These are phyloP conservation scores for Pteromalus puparum DNA, from an alignment of 1,140 invertebrate species.

Conservation along the genomic window DNA sequence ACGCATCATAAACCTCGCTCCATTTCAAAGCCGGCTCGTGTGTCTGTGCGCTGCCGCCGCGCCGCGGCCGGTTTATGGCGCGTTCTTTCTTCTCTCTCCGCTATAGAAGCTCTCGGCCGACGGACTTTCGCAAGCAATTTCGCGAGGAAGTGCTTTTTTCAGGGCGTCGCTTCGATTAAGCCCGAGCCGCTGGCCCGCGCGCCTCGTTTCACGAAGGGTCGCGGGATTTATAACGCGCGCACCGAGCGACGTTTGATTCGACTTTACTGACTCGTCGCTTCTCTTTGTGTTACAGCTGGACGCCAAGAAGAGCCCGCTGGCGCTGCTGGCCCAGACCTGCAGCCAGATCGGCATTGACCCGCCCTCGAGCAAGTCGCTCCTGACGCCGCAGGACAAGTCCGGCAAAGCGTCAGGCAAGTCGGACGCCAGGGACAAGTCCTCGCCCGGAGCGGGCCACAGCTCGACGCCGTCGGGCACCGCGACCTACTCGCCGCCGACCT, in stretches of 20 bases:
- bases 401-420: slow-evolving; percentile 80
- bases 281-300: slow-evolving; percentile 87
- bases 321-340: slow-evolving; percentile 94
- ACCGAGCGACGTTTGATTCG: neutral
- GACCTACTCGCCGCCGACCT: slow-evolving; percentile 66
- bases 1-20: slow-evolving; percentile 61
- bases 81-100: slow-evolving; percentile 25
- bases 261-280: neutral
- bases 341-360: slow-evolving; percentile 95
- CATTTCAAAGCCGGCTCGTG: slow-evolving; percentile 54
- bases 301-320: slow-evolving; percentile 95
- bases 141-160: slow-evolving; percentile 33
- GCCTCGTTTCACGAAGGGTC: neutral
- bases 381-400: slow-evolving; percentile 78
- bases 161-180: slow-evolving; percentile 18
- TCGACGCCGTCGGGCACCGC: slow-evolving; percentile 62
- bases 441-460: slow-evolving; percentile 67
- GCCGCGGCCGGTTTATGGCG: slow-evolving; percentile 35
- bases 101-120: neutral
- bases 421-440: slow-evolving; percentile 77
- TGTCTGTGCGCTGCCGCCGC: neutral
- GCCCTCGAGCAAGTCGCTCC: slow-evolving; percentile 80
- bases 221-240: slow-evolving; percentile 5
- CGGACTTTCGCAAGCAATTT: slow-evolving; percentile 51
- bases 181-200: neutral